Base-by-base conservation (phyloP, 2,888 invertebrate genomes). In the Caenorhabditis sulstoni region DNA sequence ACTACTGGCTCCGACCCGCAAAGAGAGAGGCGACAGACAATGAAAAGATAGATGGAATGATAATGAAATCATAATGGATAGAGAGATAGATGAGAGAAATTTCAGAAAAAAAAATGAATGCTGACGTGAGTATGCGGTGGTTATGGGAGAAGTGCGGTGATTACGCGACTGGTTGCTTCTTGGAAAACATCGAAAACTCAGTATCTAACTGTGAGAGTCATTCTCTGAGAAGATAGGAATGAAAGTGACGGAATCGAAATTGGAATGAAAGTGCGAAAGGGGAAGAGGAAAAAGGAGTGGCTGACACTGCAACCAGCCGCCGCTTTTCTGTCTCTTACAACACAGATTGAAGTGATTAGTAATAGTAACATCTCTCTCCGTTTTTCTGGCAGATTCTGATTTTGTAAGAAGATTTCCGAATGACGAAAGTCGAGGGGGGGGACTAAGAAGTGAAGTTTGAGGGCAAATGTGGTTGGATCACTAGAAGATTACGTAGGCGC, bases 271-370 rank as follows among this genome's bases (percentile, higher is more conserved):
- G 68, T 61, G 57, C 49, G 71, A 62, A 62, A 37, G 4, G 55
- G 39, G 16, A 39, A 58, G 8, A 49, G 3, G 22, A 41, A 47
- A 61, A 50, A 64, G 73, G 73, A 73, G 73, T 73, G 73, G 73
- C 57, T 68, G 53, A 50, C 49, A 50, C 22, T 55, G 41, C 5
- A 14, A 59, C 37, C 8, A 12, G 3, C 11, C n/a, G n/a, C n/a
- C n/a, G n/a, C 50, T 29, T 29, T 18, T 47, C 3, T 9, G 3
- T 11, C 47, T 20, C 11, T 22, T 50, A 11, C 50, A 20, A 3
- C 22, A 5, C 37, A 75, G 61, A 75, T 71, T 35, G 64, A 77
- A 70, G 35, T 77, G 70, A 77, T 77, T 70, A 70, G 58, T 68
- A 73, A 52, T 64, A 73, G 73, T 64, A 73, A 64, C 62, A 73